Percentiles rank a stretch among this genome's conserved stretches.
Evolutionary conservation across 2,888 invertebrate species (phyloP).

Genomic region (Mylabris sibirica): DNA sequence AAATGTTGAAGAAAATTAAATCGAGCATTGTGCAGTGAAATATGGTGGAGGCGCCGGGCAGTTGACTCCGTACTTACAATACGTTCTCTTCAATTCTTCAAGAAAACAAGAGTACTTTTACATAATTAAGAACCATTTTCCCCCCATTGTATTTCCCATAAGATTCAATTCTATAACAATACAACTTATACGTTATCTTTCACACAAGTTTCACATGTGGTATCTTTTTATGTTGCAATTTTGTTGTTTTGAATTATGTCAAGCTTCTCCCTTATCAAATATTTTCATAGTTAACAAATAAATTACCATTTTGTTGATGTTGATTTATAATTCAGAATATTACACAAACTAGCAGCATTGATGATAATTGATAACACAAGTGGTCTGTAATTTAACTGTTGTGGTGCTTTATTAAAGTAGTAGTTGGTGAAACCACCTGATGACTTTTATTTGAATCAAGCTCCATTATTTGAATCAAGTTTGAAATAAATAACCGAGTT

Average conservation of each 20-base stretch:
- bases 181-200: background rate
- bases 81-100: background rate
- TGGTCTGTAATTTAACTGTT: too few species aligned
- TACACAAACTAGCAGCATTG: background rate
- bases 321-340: background rate
- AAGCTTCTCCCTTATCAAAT: background rate
- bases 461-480: background rate
- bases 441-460: background rate
- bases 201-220: too few species aligned
- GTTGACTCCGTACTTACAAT: too few species aligned
- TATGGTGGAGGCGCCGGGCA: constrained; percentile 1
- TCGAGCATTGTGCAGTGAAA: background rate
- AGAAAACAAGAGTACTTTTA: background rate
- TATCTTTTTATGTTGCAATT: background rate
- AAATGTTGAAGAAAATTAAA: background rate
- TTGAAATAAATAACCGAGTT: too few species aligned
- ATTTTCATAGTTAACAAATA: background rate
- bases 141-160: background rate
- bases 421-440: background rate
- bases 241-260: background rate
- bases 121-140: background rate
- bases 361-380: background rate
- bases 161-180: background rate
- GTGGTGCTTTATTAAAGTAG: too few species aligned
- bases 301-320: background rate